These are phyloP conservation scores for Urocyon cinereoargenteus DNA, from an alignment of 2,797 vertebrate genomes.

Conservation along the genomic window DNA sequence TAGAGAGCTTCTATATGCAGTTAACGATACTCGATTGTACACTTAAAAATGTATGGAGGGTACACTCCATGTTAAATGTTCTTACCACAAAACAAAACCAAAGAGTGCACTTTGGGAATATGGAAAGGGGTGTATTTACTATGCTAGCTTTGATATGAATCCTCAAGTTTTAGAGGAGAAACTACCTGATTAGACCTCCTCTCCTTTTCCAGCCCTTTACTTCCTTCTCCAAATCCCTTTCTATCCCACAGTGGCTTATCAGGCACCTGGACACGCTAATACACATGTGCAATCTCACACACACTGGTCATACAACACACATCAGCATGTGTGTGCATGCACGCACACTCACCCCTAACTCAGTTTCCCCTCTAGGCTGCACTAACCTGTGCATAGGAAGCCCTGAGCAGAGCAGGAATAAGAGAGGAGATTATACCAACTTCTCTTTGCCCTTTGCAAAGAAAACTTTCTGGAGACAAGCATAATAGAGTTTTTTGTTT, in stretches of 20 bases:
- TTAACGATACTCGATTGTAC: not conserved
- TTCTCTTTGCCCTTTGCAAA: not conserved
- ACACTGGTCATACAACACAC: too few species aligned
- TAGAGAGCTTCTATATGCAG: not conserved
- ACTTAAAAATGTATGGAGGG: not conserved
- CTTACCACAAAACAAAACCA: not conserved
- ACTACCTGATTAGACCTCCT: not conserved
- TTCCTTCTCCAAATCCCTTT: not conserved
- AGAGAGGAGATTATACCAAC: not conserved
- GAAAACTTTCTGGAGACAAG: constrained; percentile 8
- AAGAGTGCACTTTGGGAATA: not conserved
- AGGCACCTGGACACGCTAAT: accelerated
- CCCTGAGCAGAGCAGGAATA: not conserved
- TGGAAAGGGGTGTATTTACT: not conserved
- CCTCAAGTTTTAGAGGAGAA: not conserved
- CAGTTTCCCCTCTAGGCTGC: not conserved
- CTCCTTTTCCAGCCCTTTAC: not conserved
- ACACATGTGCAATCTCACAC: accelerated
- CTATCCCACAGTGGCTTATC: not conserved
- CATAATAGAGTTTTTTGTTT: not conserved
- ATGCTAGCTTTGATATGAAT: not conserved
- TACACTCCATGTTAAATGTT: not conserved
- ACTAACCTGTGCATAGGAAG: not conserved
- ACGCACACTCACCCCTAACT: not conserved
- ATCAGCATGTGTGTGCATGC: accelerated